Evolutionary conservation across 2,888 invertebrate genomes (phyloP).

Genomic region (Galeopsomyia nigrocyanea): DNA sequence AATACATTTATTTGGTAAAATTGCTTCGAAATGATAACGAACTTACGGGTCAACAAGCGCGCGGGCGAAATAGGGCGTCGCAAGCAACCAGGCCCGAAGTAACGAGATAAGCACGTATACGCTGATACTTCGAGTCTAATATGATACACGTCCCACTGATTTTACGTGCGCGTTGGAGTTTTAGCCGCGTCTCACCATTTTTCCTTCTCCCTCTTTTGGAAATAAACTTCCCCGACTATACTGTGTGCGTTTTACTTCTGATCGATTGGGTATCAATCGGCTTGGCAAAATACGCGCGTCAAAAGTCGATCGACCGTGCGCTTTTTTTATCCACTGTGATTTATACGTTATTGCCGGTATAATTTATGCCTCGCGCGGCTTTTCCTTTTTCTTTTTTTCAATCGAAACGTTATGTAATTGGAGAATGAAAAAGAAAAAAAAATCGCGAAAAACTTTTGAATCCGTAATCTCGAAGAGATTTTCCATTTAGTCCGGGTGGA

Average conservation of each 20-base stretch:
- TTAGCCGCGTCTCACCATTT: conserved; percentile 17
- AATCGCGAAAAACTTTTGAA: too few relatives aligned
- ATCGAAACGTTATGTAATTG: too few relatives aligned
- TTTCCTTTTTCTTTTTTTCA: too few relatives aligned
- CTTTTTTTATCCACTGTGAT: not conserved
- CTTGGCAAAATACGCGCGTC: not conserved
- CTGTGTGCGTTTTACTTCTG: conserved; percentile 25
- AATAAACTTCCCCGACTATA: conserved; percentile 41
- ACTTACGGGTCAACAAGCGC: not conserved
- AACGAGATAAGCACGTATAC: conserved; percentile 31
- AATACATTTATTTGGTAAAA: not conserved
- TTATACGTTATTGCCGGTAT: too few relatives aligned
- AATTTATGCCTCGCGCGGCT: too few relatives aligned
- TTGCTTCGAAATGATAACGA: not conserved
- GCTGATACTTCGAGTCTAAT: conserved; percentile 19
- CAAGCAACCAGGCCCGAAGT: conserved; percentile 29
- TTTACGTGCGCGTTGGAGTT: conserved; percentile 33
- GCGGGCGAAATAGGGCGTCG: conserved; percentile 1
- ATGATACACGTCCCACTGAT: conserved; percentile 40
- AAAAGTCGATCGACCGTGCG: not conserved
- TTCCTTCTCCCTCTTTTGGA: not conserved
- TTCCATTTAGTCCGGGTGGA: conserved; percentile 6
- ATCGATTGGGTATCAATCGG: conserved; percentile 31
- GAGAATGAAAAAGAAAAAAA: too few relatives aligned
- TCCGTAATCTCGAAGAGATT: conserved; percentile 11